Base-by-base conservation (phyloP, 2,888 invertebrate genomes). In the Xestia c-nigrum region DNA sequence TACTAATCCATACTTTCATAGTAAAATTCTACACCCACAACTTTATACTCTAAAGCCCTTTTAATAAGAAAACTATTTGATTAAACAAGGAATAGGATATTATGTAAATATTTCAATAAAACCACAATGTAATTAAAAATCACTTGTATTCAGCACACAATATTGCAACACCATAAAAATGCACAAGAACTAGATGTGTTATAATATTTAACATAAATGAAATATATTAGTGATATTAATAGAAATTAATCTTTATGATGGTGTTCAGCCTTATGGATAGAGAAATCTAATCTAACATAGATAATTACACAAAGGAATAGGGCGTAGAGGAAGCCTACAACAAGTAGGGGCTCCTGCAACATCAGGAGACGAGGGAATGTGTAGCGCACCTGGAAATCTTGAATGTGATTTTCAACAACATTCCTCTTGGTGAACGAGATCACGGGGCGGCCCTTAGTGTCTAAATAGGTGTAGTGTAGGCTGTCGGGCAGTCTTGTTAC, bases 241-340 rank as follows among this genome's bases (percentile, higher is more conserved):
- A 79, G 43, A 88, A 89, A 81, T 93, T 95, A 96, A 83, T 97
- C 97, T 90, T 97, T 97, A 90, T 95, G 95, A 82, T 94, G 96
- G 88, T 97, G 97, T 89, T 97, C 97, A 92, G 97, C 97, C 94
- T 98, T 98, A 89, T 97, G 97, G 89, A 99, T 99, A 76, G 99
- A 99, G 96, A 99, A 99, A 97, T 99, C 99, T 93, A 99, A 97
- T 89, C 99, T 97, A 81, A 99, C 99, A 96, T 99, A 99, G 90
- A 99, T 97, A 93, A 99, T 99, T 76, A 99, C 99, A 89, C 98
- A 96, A 74, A 99, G 92, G 96, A 99, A 99, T 85, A 99, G 96
- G 59, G 98, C 95, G 93, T 99, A 99, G 86, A 99, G 97, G 89
- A 99, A 99, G 46, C 97, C 97, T 80, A 99, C 98, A 47, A 99